Evolutionary conservation across 2,888 invertebrate genomes (phyloP).

Genomic region (Acanthosepion esculentum): DNA sequence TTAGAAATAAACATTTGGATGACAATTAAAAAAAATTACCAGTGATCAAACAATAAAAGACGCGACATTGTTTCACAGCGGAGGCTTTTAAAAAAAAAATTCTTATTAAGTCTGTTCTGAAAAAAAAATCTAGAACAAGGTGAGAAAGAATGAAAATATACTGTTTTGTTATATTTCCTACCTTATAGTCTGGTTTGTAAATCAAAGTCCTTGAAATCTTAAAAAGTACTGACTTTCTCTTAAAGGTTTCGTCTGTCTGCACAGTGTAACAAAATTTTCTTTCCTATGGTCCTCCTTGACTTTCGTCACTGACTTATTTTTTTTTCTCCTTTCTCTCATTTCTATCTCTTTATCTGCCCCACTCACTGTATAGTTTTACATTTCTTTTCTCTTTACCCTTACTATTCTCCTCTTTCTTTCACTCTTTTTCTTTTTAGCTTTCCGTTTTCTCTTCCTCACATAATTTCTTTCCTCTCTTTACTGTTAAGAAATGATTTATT

Average conservation of each 20-base stretch:
- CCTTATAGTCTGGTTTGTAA: not conserved
- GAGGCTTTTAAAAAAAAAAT: too few relatives aligned
- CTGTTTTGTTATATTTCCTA: not conserved
- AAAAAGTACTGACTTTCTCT: not conserved
- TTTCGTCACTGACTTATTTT: not conserved
- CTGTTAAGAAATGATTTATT: not conserved
- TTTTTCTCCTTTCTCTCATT: not conserved
- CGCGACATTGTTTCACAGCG: too few relatives aligned
- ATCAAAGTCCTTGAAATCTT: not conserved
- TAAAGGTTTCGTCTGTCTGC: not conserved
- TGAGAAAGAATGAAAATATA: not conserved
- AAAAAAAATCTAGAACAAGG: not conserved
- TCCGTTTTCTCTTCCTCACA: not conserved
- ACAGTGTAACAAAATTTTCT: not conserved
- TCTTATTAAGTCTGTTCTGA: not conserved
- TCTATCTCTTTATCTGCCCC: not conserved
- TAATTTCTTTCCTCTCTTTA: not conserved
- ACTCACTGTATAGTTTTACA: not conserved
- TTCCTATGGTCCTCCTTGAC: not conserved
- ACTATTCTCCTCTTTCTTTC: accelerated
- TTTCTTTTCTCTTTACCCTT: not conserved
- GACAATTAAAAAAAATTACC: too few relatives aligned
- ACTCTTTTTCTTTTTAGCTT: not conserved
- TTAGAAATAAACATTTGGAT: too few relatives aligned
- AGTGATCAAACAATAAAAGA: too few relatives aligned